Conservation (phyloP, 2,797 vertebrate genomes). For the Gadopsis marmoratus region DNA sequence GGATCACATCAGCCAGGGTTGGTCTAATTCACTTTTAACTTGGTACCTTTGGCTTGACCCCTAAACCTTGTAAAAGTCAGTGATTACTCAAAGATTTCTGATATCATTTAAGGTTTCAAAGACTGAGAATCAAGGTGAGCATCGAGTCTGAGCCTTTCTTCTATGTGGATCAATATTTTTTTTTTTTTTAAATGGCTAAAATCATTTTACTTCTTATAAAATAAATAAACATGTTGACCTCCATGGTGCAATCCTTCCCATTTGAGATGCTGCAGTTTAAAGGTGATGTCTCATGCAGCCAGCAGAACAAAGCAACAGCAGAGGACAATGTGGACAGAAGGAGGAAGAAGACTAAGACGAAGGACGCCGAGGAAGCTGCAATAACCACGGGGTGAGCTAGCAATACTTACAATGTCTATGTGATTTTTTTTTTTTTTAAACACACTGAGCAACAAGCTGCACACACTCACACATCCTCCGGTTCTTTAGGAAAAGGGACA, state of each 20-base stretch:
- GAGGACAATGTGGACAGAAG: background rate
- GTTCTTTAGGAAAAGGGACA: slow-evolving; percentile 26
- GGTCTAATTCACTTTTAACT: background rate
- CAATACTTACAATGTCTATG: background rate
- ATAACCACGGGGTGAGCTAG: slow-evolving; percentile 6
- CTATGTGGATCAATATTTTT: background rate
- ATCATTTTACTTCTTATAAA: background rate
- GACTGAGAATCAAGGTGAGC: background rate
- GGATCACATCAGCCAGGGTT: slow-evolving; percentile 29
- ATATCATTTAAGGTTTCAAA: background rate
- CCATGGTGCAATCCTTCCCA: too few relatives aligned
- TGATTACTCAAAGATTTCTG: background rate
- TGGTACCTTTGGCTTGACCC: background rate
- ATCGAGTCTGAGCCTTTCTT: background rate
- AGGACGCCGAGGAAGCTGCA: background rate
- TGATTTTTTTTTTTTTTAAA: background rate
- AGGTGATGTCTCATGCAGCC: background rate
- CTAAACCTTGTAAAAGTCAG: too few relatives aligned
- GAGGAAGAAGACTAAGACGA: slow-evolving; percentile 6
- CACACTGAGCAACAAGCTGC: background rate
- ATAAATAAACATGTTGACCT: background rate
- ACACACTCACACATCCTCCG: background rate
- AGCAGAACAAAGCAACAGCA: background rate
- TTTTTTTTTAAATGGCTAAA: too few relatives aligned
- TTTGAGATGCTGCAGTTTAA: background rate